Evolutionary conservation across 2,888 invertebrate species (phyloP).

Genomic region (Acrobasis repandana): DNA sequence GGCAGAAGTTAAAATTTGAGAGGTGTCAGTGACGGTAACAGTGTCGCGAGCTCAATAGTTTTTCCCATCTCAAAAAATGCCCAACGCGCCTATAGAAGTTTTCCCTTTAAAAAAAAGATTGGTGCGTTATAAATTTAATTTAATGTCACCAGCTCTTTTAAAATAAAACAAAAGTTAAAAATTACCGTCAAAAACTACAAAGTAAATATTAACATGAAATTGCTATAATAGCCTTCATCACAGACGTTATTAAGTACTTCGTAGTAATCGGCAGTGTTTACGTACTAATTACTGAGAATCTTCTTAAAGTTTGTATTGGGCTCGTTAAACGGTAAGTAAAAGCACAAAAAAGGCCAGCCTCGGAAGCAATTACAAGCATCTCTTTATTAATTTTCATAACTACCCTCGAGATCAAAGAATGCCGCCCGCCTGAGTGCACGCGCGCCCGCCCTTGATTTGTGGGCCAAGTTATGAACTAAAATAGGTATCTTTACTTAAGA

Average conservation of each 20-base stretch:
- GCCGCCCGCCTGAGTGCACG: constrained; percentile 51
- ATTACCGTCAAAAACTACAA: neutral
- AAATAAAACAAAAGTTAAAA: neutral
- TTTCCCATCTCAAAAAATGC: too few relatives aligned
- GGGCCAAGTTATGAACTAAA: constrained; percentile 40
- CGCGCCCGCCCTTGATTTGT: constrained; percentile 44
- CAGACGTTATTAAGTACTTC: constrained; percentile 28
- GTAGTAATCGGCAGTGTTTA: constrained; percentile 30
- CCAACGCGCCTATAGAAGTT: too few relatives aligned
- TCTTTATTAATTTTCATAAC: constrained; percentile 82
- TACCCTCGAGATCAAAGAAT: constrained; percentile 77
- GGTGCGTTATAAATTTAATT: neutral
- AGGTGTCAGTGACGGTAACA: too few relatives aligned
- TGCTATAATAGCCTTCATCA: constrained; percentile 28
- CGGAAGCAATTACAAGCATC: constrained; percentile 80
- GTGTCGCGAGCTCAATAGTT: too few relatives aligned
- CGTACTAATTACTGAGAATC: constrained; percentile 42
- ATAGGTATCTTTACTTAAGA: too few relatives aligned
- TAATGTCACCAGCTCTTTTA: neutral
- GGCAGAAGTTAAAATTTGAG: too few relatives aligned
- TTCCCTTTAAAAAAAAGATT: too few relatives aligned
- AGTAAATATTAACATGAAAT: constrained; percentile 4
- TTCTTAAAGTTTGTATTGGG: constrained; percentile 54
- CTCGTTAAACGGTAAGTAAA: constrained; percentile 52
- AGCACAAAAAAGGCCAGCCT: constrained; percentile 54